Evolutionary conservation across 2,113 vertebrate genomes (phyloP).

Genomic region (Melanocharis versteri): DNA sequence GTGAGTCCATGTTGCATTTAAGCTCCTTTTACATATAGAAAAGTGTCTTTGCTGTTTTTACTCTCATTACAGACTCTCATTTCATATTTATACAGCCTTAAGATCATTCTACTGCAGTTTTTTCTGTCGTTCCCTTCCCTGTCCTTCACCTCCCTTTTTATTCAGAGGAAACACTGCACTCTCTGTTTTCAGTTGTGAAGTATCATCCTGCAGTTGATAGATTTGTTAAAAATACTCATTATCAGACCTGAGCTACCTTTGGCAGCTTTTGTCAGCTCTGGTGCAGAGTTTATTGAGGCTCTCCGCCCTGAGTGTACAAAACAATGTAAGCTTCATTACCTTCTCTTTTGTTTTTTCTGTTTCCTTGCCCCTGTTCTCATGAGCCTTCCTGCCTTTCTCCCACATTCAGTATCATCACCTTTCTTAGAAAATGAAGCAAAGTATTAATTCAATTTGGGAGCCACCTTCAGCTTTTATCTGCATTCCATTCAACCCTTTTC

Average conservation of each 20-base stretch:
- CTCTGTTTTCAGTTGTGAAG: neutral
- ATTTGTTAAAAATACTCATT: neutral
- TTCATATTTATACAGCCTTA: neutral
- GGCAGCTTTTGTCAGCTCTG: neutral
- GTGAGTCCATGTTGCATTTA: neutral
- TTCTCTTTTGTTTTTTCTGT: neutral
- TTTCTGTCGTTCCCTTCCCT: neutral
- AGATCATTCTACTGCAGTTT: neutral
- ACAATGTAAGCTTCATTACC: accelerated
- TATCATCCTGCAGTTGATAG: neutral
- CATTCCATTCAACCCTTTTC: neutral
- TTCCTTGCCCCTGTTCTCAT: neutral
- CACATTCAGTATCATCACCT: neutral
- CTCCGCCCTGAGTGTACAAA: neutral
- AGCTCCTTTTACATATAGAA: neutral
- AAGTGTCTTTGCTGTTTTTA: neutral
- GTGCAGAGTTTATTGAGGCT: neutral
- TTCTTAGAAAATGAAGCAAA: neutral
- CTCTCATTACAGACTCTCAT: neutral
- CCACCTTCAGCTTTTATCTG: neutral
- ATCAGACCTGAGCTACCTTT: neutral
- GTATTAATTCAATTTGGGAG: neutral
- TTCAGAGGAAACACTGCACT: neutral
- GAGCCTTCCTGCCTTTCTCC: neutral
- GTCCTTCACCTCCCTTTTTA: neutral